Base-by-base conservation (phyloP, 2,888 invertebrate species). In the Subacronicta megacephala region DNA sequence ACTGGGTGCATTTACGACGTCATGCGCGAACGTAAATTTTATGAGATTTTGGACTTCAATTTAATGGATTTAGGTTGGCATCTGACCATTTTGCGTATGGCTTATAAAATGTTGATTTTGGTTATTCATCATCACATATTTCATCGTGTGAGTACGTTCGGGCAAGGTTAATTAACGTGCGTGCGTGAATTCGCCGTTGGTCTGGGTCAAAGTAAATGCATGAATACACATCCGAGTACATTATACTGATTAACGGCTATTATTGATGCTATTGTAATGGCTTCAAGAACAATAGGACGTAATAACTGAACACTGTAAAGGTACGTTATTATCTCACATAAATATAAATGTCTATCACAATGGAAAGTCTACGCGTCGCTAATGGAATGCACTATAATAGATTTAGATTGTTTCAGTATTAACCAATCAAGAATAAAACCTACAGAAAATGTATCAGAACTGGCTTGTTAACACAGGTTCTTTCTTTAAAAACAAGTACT, bases 1-100 rank as follows among this genome's bases (percentile, higher is more conserved):
- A 82, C 81, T 76, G 84, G 78, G 80, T 84, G 85, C 82, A 86
- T 92, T 92, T 91, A 92, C 90, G 90, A 84, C 77, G 82, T 84
- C 87, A 88, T 85, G 86, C 80, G 88, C 78, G 82, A 80, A 84
- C 85, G 80, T 90, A 90, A 90, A 90, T 81, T 92, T 92, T 90
- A 92, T 86, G 84, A 78, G 81, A 83, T 85, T 86, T 86, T 74
- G 81, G 83, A 83, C 83, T 81, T 81, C 75, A 78, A 85, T 89
- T 88, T 89, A 85, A 90, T 88, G 79, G 85, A 84, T 63, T 79
- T 55, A 69, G 75, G 72, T 75, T 77, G 70, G 76, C 71, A 76
- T 81, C 81, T 81, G 85, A 80, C 82, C 81, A 79, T 82, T 81
- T 86, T 84, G 83, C 82, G 83, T 78, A 68, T 68, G 63, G 68